A percentile compares a stretch with the other conserved stretches of the same genome.
These are phyloP conservation scores for Cariama cristata DNA, from an alignment of 2,113 vertebrate genomes.

Conservation along the genomic window DNA sequence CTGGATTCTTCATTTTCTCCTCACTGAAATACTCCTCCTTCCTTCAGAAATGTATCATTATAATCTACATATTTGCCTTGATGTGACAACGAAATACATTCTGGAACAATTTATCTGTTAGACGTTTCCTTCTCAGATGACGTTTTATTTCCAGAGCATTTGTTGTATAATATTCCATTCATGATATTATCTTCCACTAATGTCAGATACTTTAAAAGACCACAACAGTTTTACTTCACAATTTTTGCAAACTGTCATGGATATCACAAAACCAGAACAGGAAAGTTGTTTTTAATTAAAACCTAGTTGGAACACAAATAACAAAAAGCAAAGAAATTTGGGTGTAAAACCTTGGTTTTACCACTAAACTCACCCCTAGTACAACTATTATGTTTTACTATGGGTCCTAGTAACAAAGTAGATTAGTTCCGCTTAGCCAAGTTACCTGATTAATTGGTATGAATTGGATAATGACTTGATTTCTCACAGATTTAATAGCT, in stretches of 20 bases:
- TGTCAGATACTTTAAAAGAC: background rate
- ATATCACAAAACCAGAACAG: background rate
- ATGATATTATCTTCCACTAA: background rate
- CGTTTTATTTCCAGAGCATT: background rate
- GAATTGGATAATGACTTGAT: conserved; percentile 56
- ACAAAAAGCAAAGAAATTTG: background rate
- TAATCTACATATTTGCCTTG: background rate
- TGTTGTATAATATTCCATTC: background rate
- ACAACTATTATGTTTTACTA: conserved; percentile 26
- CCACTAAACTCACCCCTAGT: background rate
- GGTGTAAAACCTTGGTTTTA: background rate
- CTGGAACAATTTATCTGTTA: background rate
- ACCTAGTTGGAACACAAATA: background rate
- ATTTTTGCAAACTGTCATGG: background rate
- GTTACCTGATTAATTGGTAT: conserved; percentile 56
- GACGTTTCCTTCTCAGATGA: background rate
- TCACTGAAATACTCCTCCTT: background rate
- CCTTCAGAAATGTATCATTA: background rate
- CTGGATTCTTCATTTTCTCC: background rate
- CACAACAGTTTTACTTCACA: background rate
- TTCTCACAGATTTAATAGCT: conserved; percentile 29
- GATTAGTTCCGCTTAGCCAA: conserved; percentile 43
- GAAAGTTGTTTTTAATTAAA: conserved; percentile 16
- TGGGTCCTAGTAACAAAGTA: background rate
- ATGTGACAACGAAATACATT: background rate